Base-by-base conservation (phyloP, 2,113 vertebrate species). In the Corydoras sp. region DNA sequence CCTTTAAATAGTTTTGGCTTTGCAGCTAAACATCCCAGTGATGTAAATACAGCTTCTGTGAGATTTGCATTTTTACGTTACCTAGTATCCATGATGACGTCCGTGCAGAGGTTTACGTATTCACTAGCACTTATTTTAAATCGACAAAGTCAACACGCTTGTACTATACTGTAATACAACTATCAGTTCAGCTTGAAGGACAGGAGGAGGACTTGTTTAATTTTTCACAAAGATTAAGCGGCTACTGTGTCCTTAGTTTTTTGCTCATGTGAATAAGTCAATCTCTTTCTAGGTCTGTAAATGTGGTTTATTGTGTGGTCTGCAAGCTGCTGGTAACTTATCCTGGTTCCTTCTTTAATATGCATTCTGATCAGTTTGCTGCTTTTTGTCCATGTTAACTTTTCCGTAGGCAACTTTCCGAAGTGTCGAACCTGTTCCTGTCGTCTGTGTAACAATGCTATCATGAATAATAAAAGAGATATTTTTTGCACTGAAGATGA, bases 391-490 rank as follows among this genome's bases (percentile, higher is more conserved):
- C 81, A 81, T 80, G 78, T 78, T 80, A 65, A 13, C 71, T 76
- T 79, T 79, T 77, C 73, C 48, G 69, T 79, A 77, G 68, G 60
- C 61, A 58, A 54, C 62, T 2, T 72, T 71, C 55, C 71, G 59
- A 68, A 75, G 71, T 71, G 66, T 79, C 71, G 61, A 59, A 69
- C 31, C 64, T 71, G 56, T 72, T 76, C 72, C 62, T 69, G 49
- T 68, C 69, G 69, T 79, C 69, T 66, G 77, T 84, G 74, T 80
- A 79, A 77, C 29, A 10, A 78, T 72, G 77, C 76, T 67, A 76
- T 77, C 71, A 71, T 84, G 60, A 79, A 79, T 76, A 82, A 75
- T 81, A 76, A 80, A 82, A 79, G 77, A 82, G 76, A 81, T 81
- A 81, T 82, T 84, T 84, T 84, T 84, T 84, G 77, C 82, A 82